These are phyloP conservation scores for Stratiomys singularior DNA, from an alignment of 2,888 invertebrate species.

Conservation along the genomic window DNA sequence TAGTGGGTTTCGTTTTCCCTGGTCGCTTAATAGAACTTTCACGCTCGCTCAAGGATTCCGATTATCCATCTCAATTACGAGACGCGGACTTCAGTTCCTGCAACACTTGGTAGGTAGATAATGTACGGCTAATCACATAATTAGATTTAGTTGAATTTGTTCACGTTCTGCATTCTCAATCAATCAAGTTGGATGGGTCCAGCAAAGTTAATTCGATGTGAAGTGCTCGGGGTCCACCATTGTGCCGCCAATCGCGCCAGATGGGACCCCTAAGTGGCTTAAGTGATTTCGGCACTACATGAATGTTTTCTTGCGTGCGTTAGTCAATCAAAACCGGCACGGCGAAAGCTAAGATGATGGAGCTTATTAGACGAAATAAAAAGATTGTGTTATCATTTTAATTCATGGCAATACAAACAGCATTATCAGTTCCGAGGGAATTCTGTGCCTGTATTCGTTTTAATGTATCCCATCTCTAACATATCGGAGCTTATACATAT, in stretches of 20 bases:
- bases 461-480: background rate
- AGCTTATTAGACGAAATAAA: background rate
- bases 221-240: background rate
- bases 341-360: background rate
- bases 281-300: constrained; percentile 26
- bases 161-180: background rate
- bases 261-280: constrained; percentile 18
- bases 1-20: too few species aligned
- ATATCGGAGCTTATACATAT: background rate
- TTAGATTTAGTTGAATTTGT: constrained; percentile 3
- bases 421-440: background rate
- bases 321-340: constrained; percentile 8
- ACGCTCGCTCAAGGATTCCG: too few species aligned
- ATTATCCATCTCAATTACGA: too few species aligned
- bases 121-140: background rate
- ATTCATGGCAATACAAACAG: background rate
- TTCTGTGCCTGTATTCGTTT: too few species aligned
- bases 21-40: too few species aligned
- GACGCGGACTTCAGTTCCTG: background rate
- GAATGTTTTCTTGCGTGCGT: background rate
- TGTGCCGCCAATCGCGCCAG: background rate
- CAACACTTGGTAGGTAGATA: background rate
- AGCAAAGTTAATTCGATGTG: background rate
- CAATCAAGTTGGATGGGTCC: constrained; percentile 3
- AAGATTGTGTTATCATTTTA: background rate